These are phyloP conservation scores for Lasioglossum albipes DNA, from an alignment of 1,140 invertebrate genomes.

Conservation along the genomic window DNA sequence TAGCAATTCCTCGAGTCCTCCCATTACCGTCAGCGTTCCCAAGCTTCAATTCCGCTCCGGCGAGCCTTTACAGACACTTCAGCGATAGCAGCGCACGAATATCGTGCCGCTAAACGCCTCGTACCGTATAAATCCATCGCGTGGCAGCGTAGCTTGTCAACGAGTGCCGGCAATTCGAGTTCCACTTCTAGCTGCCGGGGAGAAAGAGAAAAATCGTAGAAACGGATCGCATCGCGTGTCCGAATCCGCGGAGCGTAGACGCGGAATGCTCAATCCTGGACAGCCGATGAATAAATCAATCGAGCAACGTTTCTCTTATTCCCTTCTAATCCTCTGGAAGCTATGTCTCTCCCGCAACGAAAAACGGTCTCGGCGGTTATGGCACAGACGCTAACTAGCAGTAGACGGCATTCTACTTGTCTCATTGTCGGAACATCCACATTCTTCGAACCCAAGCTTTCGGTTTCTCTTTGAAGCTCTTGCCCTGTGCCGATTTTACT, in stretches of 20 bases:
- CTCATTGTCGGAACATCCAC: too few species aligned
- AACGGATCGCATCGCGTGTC: background rate
- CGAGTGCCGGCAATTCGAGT: background rate
- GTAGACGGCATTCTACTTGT: too few species aligned
- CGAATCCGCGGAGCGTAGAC: background rate
- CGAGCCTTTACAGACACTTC: background rate
- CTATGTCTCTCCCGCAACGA: too few species aligned
- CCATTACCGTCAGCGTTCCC: background rate
- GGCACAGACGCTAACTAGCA: too few species aligned
- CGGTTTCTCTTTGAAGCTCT: too few species aligned
- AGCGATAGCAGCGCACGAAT: background rate
- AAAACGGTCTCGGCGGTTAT: too few species aligned
- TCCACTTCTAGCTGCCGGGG: background rate
- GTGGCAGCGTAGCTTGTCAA: background rate
- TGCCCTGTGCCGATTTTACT: too few species aligned
- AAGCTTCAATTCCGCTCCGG: background rate
- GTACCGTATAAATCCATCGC: background rate
- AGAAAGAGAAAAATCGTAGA: conserved; percentile 6
- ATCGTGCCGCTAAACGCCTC: background rate
- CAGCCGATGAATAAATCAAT: conserved; percentile 15
- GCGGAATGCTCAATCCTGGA: background rate
- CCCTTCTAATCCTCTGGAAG: background rate
- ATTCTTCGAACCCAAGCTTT: too few species aligned
- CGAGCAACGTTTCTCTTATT: background rate
- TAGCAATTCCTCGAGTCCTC: background rate